phyloP scores from a whole-genome alignment of 2,113 vertebrate genomes.

The Peromyscus maniculatus region DNA sequence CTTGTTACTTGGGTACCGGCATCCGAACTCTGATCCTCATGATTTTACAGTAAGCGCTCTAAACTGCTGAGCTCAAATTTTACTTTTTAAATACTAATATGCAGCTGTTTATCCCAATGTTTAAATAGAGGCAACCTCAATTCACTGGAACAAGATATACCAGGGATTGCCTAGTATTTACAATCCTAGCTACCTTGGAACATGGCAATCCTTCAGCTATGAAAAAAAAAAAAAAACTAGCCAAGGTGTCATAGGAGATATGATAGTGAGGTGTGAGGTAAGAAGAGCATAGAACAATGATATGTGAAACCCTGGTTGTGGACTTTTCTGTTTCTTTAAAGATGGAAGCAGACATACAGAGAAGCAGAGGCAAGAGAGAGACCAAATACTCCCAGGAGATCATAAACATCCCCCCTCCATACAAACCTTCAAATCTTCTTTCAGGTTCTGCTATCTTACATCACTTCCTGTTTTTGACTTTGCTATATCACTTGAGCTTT shows the following conservation, averaged over 20 bases:
- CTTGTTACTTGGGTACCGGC: background rate
- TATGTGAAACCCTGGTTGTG: background rate
- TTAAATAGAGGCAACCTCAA: background rate
- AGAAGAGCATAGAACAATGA: background rate
- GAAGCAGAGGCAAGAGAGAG: background rate
- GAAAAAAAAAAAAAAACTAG: conserved; percentile 45
- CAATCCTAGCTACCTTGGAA: background rate
- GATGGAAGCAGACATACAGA: background rate
- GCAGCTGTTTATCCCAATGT: background rate
- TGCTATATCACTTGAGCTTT: background rate
- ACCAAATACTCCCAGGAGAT: background rate
- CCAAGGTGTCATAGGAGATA: background rate
- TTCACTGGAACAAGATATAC: background rate
- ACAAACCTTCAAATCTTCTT: background rate
- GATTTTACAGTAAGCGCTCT: background rate
- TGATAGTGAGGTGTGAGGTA: background rate
- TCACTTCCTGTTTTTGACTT: conserved; percentile 20
- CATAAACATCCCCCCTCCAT: background rate
- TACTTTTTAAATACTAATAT: background rate
- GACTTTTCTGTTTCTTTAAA: background rate
- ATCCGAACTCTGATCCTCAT: background rate
- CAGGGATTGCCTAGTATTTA: background rate
- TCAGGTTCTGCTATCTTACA: background rate
- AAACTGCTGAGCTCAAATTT: background rate
- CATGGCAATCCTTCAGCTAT: background rate